Conservation (phyloP, 2,113 vertebrate genomes). For the Telmatochromis bifrenatus region DNA sequence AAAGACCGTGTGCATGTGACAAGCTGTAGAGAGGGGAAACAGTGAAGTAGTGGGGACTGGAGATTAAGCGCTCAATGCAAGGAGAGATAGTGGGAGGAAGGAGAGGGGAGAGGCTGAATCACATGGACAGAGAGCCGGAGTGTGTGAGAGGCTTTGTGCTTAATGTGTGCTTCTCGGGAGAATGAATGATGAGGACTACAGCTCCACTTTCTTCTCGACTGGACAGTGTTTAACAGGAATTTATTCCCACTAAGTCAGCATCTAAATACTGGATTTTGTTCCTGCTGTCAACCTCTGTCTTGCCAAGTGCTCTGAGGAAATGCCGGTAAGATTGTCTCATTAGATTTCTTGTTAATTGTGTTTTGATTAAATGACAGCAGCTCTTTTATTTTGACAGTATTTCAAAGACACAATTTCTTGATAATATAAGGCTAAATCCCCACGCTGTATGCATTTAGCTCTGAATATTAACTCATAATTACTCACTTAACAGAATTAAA, state of each 20-base stretch:
- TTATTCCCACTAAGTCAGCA: not conserved
- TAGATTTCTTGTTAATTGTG: not conserved
- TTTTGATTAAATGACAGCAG: not conserved
- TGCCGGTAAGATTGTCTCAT: slow-evolving; percentile 23
- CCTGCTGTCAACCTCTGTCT: not conserved
- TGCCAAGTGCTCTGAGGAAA: not conserved
- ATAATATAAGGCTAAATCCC: not conserved
- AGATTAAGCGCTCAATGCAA: slow-evolving; percentile 6
- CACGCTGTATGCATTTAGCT: not conserved
- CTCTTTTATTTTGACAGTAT: not conserved
- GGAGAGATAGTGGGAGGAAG: not conserved
- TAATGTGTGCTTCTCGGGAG: slow-evolving; percentile 5
- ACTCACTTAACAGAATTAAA: not conserved
- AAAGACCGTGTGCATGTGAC: not conserved
- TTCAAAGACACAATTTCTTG: not conserved
- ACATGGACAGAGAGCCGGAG: slow-evolving; percentile 18
- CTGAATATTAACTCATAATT: not conserved
- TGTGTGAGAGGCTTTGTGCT: not conserved
- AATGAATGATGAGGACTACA: slow-evolving; percentile 3
- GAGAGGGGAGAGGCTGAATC: slow-evolving; percentile 23
- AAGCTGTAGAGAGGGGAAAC: not conserved
- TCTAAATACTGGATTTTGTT: slow-evolving; percentile 16
- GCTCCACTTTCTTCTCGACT: not conserved
- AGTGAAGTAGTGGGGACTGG: not conserved
- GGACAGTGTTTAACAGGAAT: slow-evolving; percentile 15